A percentile compares a stretch with the other conserved stretches of the same genome.
Conservation (phyloP, 2,113 vertebrate genomes). For the Rattus rattus region DNA sequence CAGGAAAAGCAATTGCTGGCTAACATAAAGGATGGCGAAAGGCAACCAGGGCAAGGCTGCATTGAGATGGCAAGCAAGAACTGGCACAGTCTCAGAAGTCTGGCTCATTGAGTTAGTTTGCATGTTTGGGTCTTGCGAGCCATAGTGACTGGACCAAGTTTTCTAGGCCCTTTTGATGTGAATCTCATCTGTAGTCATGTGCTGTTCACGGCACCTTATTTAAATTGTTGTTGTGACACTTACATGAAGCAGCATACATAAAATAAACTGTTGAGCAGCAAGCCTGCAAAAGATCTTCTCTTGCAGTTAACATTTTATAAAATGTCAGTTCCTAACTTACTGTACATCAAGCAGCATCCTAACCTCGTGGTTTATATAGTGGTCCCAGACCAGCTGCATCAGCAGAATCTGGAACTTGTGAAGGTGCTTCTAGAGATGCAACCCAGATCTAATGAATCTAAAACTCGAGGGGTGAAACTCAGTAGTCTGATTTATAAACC, state of each 20-base stretch:
- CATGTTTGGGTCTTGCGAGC: conserved; percentile 4
- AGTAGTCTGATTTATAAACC: not conserved
- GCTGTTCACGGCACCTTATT: not conserved
- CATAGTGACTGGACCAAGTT: not conserved
- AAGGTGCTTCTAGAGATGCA: not conserved
- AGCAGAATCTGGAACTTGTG: conserved; percentile 15
- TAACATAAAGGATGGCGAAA: not conserved
- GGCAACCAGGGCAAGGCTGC: not conserved
- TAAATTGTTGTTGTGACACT: not conserved
- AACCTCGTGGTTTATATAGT: not conserved
- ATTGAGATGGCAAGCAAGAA: conserved; percentile 13
- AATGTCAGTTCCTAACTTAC: conserved; percentile 33
- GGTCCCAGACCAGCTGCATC: not conserved
- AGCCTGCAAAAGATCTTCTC: not conserved
- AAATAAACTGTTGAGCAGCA: not conserved
- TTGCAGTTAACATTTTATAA: conserved; percentile 34
- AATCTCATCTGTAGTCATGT: conserved; percentile 33
- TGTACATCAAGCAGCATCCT: not conserved
- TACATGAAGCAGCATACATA: not conserved
- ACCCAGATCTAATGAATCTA: not conserved
- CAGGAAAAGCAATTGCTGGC: not conserved
- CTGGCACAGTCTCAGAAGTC: not conserved
- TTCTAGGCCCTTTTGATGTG: not conserved
- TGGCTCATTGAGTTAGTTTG: conserved; percentile 18
- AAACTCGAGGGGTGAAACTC: not conserved